phyloP scores from a whole-genome alignment of 2,113 vertebrate species.

The Phyllostomus hastatus region DNA sequence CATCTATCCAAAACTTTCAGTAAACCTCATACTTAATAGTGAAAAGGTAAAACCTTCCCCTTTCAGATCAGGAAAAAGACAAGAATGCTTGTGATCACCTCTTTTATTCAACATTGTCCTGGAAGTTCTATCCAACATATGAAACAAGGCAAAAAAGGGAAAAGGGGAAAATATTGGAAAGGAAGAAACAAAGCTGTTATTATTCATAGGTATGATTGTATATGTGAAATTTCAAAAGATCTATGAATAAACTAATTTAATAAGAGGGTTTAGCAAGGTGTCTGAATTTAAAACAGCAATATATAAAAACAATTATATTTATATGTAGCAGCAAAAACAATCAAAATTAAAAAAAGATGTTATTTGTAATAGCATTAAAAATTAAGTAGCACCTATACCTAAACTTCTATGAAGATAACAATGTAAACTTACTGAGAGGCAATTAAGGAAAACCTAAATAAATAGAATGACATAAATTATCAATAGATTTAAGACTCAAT shows the following conservation, averaged over 20 bases:
- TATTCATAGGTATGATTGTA: background rate
- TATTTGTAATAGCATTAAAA: slow-evolving; percentile 12
- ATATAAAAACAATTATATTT: background rate
- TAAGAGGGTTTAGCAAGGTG: background rate
- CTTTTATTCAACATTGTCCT: slow-evolving; percentile 3
- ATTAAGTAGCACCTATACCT: background rate
- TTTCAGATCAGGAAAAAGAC: slow-evolving; percentile 26
- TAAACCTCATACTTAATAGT: slow-evolving; percentile 12
- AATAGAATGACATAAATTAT: background rate
- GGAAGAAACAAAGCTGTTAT: background rate
- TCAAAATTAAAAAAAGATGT: slow-evolving; percentile 36
- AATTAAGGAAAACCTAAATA: slow-evolving; percentile 38
- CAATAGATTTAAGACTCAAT: background rate
- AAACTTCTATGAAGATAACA: background rate
- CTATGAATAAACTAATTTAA: background rate
- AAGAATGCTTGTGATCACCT: background rate
- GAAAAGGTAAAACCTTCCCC: slow-evolving; percentile 22
- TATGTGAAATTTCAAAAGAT: background rate
- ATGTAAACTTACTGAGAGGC: background rate
- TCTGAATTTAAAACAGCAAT: slow-evolving; percentile 38
- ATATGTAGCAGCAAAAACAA: background rate
- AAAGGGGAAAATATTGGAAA: background rate
- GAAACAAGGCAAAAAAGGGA: background rate
- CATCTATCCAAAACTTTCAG: background rate
- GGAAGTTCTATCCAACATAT: background rate